phyloP scores from a whole-genome alignment of 2,797 vertebrate genomes.

The Bucorvus abyssinicus region DNA sequence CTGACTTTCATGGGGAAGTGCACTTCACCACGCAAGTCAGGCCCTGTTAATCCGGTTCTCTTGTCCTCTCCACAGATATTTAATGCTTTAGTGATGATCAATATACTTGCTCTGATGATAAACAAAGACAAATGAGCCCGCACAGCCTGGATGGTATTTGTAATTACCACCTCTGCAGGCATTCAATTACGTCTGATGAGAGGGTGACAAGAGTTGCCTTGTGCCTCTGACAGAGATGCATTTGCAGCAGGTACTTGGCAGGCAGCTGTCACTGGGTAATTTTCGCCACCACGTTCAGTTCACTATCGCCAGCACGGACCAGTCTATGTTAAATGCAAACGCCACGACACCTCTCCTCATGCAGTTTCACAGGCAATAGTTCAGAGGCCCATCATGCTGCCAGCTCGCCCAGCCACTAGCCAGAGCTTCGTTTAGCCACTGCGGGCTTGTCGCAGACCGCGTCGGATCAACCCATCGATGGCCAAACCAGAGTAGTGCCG shows the following conservation, averaged over 20 bases:
- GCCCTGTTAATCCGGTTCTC: slow-evolving; percentile 58
- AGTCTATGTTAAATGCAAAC: background rate
- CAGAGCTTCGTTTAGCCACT: fast-evolving
- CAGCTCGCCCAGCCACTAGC: background rate
- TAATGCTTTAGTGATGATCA: slow-evolving; percentile 59
- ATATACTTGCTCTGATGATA: slow-evolving; percentile 63
- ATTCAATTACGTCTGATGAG: slow-evolving; percentile 58
- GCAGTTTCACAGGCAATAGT: background rate
- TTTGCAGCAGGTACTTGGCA: background rate
- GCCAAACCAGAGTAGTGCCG: background rate
- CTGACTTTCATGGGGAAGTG: background rate
- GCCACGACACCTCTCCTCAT: background rate
- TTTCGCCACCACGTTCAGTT: background rate
- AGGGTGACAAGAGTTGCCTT: slow-evolving; percentile 28
- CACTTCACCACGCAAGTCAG: background rate
- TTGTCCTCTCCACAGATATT: slow-evolving; percentile 29
- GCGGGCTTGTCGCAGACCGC: fast-evolving
- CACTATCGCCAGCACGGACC: background rate
- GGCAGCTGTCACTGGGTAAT: background rate
- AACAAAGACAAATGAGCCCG: slow-evolving; percentile 75
- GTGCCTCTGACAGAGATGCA: background rate
- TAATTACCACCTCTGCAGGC: slow-evolving; percentile 66
- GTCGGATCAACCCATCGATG: fast-evolving
- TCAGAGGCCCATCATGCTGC: background rate
- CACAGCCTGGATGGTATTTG: slow-evolving; percentile 56